phyloP scores from a whole-genome alignment of 2,113 vertebrate species.

The Crotalus viridis region DNA sequence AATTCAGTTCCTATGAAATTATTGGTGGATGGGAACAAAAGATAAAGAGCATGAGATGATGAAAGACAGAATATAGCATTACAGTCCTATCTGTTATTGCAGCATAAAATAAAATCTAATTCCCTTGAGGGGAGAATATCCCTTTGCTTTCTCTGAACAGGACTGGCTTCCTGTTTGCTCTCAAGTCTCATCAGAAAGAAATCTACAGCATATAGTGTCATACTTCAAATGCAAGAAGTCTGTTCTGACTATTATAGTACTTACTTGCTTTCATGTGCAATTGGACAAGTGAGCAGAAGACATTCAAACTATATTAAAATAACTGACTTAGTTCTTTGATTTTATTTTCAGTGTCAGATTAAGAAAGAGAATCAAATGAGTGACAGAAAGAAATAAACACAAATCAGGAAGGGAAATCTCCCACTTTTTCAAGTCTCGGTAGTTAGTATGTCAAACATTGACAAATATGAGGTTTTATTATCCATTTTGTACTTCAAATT shows the following conservation, averaged over 20 bases:
- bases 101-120: background rate
- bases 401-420: background rate
- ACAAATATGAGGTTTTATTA: background rate
- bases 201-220: background rate
- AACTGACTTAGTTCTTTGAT: slow-evolving; percentile 1
- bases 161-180: background rate
- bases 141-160: background rate
- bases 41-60: background rate
- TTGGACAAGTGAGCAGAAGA: background rate
- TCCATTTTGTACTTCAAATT: background rate
- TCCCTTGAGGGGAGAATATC: background rate
- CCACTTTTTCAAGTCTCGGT: background rate
- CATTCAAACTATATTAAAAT: background rate
- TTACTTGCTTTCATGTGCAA: background rate
- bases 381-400: slow-evolving; percentile 2
- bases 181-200: background rate
- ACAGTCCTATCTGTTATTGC: background rate
- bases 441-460: background rate
- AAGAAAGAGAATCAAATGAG: background rate
- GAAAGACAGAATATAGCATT: background rate
- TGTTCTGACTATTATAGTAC: background rate
- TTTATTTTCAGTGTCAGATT: background rate
- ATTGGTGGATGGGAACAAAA: background rate
- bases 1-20: background rate
- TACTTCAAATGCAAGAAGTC: background rate